Conservation (phyloP, 1,140 invertebrate species). For the Drosophila yakuba region DNA sequence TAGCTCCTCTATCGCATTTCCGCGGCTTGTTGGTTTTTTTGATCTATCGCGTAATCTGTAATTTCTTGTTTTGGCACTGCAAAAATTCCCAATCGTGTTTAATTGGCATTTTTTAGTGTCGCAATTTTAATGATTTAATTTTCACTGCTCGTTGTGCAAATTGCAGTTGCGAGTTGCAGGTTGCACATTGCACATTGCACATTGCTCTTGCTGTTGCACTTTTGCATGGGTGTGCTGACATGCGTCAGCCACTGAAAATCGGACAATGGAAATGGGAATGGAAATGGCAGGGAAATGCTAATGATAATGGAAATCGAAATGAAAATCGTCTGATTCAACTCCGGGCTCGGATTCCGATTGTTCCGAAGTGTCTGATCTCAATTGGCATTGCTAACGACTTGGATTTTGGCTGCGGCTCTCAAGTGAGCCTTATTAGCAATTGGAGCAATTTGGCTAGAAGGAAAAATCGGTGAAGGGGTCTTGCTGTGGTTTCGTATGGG, state of each 20-base stretch:
- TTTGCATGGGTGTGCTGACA: constrained; percentile 52
- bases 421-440: constrained; percentile 48
- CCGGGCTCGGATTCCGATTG: constrained; percentile 18
- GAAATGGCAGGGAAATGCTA: constrained; percentile 31
- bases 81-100: constrained; percentile 64
- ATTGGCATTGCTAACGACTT: constrained; percentile 51
- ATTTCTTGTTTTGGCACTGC: constrained; percentile 35
- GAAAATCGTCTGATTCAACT: constrained; percentile 19
- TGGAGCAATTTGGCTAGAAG: constrained; percentile 40
- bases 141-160: constrained; percentile 44
- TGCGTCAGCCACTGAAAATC: constrained; percentile 55
- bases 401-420: constrained; percentile 17
- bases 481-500: constrained; percentile 6
- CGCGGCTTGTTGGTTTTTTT: constrained; percentile 35
- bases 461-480: not conserved
- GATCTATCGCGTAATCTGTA: constrained; percentile 46
- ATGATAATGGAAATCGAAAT: constrained; percentile 38
- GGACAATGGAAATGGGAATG: constrained; percentile 39
- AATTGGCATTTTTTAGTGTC: constrained; percentile 68
- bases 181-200: constrained; percentile 29
- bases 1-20: constrained; percentile 25
- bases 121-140: constrained; percentile 69
- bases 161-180: constrained; percentile 27
- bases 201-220: constrained; percentile 19
- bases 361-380: constrained; percentile 32